A percentile compares a stretch with the other conserved stretches of the same genome.
Evolutionary conservation across 2,888 invertebrate species (phyloP).

Genomic region (Thumatha senex): DNA sequence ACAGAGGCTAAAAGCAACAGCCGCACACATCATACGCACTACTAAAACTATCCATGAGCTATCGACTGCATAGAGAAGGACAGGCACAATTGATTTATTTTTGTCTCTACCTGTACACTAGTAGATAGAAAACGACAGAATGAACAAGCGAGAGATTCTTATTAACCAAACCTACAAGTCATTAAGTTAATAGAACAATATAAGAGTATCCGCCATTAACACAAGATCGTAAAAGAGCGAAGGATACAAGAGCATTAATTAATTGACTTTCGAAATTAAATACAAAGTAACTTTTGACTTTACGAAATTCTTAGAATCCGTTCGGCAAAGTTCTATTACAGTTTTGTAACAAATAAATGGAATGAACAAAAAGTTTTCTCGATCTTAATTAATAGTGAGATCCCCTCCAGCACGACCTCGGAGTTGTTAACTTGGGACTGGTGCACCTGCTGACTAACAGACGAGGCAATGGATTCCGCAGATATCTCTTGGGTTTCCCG

Average conservation of each 20-base stretch:
- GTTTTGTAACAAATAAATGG: conserved; percentile 5
- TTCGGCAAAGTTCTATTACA: conserved; percentile 2
- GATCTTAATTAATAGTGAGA: conserved; percentile 6
- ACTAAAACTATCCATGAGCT: no score
- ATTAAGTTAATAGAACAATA: background rate
- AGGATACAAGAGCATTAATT: conserved; percentile 7
- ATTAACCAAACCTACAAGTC: background rate
- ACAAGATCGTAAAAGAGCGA: background rate
- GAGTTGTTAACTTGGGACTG: no score
- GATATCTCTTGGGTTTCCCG: no score
- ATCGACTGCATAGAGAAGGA: no score
- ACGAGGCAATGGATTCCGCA: no score
- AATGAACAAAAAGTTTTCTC: background rate
- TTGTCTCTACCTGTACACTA: no score
- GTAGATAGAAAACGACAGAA: no score
- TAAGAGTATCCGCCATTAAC: background rate
- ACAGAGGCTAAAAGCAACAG: no score
- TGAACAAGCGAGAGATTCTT: background rate
- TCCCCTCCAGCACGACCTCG: no score
- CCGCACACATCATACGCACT: no score
- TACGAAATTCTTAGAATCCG: conserved; percentile 4
- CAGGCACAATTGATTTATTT: no score
- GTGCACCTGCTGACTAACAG: no score
- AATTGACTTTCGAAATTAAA: conserved; percentile 7
- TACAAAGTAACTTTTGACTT: conserved; percentile 6